These are phyloP conservation scores for Prostheceraeus crozeri DNA, from an alignment of 2,888 invertebrate species.

Conservation along the genomic window DNA sequence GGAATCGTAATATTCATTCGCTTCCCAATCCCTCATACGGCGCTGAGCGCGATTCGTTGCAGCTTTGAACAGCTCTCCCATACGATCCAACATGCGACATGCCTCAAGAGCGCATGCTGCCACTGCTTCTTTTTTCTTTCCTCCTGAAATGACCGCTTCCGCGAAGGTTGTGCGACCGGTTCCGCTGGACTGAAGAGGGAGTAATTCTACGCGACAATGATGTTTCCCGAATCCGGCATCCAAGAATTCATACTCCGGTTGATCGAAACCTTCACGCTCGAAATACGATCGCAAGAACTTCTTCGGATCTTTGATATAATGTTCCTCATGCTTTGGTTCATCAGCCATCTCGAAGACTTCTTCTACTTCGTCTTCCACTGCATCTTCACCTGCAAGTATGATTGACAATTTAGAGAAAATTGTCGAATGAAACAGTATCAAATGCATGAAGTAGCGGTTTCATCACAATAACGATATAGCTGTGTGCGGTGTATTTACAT, in stretches of 20 bases:
- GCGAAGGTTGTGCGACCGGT: constrained; percentile 70
- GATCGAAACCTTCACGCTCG: constrained; percentile 74
- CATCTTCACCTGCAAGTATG: neutral
- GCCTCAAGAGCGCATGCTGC: constrained; percentile 87
- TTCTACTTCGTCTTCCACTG: constrained; percentile 24
- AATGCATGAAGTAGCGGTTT: constrained; percentile 13
- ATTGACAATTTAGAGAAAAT: neutral
- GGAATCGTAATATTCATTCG: constrained; percentile 81
- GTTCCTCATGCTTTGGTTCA: constrained; percentile 65
- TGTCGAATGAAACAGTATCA: neutral
- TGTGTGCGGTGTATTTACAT: too few relatives aligned
- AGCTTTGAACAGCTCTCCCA: constrained; percentile 70
- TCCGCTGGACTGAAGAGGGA: constrained; percentile 62
- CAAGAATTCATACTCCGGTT: constrained; percentile 19
- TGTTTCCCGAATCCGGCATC: constrained; percentile 33
- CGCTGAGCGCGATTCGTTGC: neutral
- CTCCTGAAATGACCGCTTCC: constrained; percentile 74
- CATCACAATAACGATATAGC: neutral
- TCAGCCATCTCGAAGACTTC: neutral
- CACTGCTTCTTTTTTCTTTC: constrained; percentile 84
- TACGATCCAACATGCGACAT: constrained; percentile 77
- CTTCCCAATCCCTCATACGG: constrained; percentile 62
- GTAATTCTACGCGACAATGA: constrained; percentile 33
- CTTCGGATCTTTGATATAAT: constrained; percentile 87
- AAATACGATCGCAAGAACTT: constrained; percentile 85